Evolutionary conservation across 2,113 vertebrate species (phyloP).

Genomic region (Hemichromis elongatus): DNA sequence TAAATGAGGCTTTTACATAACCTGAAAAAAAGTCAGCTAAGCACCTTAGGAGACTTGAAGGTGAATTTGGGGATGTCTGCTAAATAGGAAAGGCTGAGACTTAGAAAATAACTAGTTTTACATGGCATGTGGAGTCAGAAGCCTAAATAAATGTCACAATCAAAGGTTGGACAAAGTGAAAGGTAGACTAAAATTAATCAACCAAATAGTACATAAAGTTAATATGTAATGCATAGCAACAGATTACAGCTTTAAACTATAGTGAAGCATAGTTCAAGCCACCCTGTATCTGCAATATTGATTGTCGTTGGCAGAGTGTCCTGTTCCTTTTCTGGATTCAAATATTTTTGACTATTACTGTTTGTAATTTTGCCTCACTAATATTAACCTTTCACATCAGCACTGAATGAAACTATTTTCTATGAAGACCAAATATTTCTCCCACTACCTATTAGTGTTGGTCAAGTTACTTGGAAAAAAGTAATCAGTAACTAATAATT

Average conservation of each 20-base stretch:
- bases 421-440: not conserved
- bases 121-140: not conserved
- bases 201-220: not conserved
- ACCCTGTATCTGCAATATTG: not conserved
- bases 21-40: not conserved
- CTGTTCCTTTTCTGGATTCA: not conserved
- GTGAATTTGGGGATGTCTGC: not conserved
- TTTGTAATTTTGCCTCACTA: not conserved
- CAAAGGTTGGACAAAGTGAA: not conserved
- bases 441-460: not conserved
- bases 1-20: not conserved
- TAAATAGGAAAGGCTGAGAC: not conserved
- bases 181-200: not conserved
- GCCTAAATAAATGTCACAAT: not conserved
- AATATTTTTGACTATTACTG: not conserved
- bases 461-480: no score
- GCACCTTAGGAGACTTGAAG: not conserved
- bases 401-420: not conserved
- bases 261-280: not conserved
- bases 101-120: not conserved
- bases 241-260: not conserved
- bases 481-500: no score
- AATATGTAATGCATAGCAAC: not conserved
- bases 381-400: not conserved
- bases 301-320: not conserved